Evolutionary conservation across 2,113 vertebrate genomes (phyloP), one percentile per base, ranked within the genome.

Genomic region (Talpa occidentalis): DNA sequence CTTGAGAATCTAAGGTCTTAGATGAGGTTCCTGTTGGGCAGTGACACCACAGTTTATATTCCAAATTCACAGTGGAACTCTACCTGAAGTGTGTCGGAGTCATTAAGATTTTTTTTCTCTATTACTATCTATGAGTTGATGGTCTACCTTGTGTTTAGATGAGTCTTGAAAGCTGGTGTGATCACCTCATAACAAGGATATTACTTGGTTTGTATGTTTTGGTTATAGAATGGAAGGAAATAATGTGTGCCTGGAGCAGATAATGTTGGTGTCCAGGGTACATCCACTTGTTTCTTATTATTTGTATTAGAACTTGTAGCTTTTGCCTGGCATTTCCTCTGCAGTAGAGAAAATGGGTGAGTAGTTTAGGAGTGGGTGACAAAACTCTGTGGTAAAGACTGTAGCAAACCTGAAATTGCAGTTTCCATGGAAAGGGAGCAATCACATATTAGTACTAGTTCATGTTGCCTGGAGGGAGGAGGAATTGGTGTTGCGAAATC

Each of bases 401-500:
- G 7, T 7, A 35, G 35, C 42, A 59, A 49, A n/a, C 17, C 21
- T 40, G 67, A 70, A 49, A 67, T 16, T 49, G 47, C 28, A 11
- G 32, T 49, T n/a, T 92, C 40, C 47, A 17, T n/a, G 15, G 6
- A 35, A 73, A 80, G 42, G 49, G 59, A 60, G 37, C 60, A 60
- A 94, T 35, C 28, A 5, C 16, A 4, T 49, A 19, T 87, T 60
- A 16, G 42, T 1, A 22, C n/a, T 11, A 56, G 67, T 72, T 47
- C 22, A 40, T 66, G 3, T 28, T 30, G 42, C 4, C 47, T 42
- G 42, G 1, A 52, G 54, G 44, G 90, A 84, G 24, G 32, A 32
- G 74, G 70, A 60, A 37, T 24, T 60, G 16, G 66, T 12, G 11
- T 14, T 74, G 64, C 78, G 56, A 96, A 83, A 88, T 91, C 94